Evolutionary conservation across 2,888 invertebrate genomes (phyloP).

Genomic region (Siphonodentalium dalli): DNA sequence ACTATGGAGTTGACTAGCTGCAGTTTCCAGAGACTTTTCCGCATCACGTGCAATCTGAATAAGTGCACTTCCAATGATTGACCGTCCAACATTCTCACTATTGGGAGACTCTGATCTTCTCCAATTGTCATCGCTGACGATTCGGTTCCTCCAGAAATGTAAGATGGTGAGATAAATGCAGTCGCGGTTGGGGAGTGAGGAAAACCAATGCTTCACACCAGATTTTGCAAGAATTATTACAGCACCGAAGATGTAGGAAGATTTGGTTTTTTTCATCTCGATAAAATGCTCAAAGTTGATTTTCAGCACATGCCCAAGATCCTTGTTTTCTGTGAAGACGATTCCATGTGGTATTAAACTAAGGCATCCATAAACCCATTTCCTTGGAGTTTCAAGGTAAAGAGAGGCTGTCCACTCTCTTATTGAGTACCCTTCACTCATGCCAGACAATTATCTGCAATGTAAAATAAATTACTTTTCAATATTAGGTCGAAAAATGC

Average conservation of each 20-base stretch:
- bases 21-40: conserved; percentile 38
- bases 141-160: conserved; percentile 38
- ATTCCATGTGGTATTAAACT: conserved; percentile 27
- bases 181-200: conserved; percentile 42
- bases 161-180: conserved; percentile 34
- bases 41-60: conserved; percentile 44
- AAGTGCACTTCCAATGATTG: conserved; percentile 41
- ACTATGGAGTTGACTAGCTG: conserved; percentile 35
- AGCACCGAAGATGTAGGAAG: conserved; percentile 44
- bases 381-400: conserved; percentile 32
- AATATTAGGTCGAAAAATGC: too few relatives aligned
- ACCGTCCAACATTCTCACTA: conserved; percentile 4
- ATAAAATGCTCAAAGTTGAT: conserved; percentile 34
- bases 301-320: conserved; percentile 3
- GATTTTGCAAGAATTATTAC: conserved; percentile 32
- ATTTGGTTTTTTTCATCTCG: conserved; percentile 40
- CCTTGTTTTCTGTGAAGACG: conserved; percentile 23
- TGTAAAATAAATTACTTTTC: too few relatives aligned
- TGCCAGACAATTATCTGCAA: too few relatives aligned
- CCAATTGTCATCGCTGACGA: conserved; percentile 11
- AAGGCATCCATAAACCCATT: conserved; percentile 42
- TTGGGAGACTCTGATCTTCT: not conserved
- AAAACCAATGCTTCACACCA: conserved; percentile 43
- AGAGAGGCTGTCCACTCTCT: conserved; percentile 35
- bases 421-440: too few relatives aligned